A percentile compares a stretch with the other conserved stretches of the same genome.
These are phyloP conservation scores for Fringilla coelebs DNA, from an alignment of 2,797 vertebrate genomes.

Conservation along the genomic window DNA sequence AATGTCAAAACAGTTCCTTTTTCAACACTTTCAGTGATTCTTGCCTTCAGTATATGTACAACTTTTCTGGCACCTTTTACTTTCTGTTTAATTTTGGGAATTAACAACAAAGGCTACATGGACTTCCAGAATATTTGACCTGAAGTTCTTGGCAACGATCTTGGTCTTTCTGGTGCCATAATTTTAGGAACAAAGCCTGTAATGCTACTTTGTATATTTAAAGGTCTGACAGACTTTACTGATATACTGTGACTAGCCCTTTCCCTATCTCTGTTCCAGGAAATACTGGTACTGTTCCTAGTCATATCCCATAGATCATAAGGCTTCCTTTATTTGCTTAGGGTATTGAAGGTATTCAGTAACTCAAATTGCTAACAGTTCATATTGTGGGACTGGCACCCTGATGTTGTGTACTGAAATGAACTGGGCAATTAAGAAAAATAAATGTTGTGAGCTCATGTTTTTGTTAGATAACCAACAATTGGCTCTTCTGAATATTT, in stretches of 20 bases:
- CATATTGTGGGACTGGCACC: background rate
- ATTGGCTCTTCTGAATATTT: background rate
- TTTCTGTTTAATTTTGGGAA: background rate
- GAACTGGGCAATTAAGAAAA: background rate
- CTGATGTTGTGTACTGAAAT: background rate
- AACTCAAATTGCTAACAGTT: background rate
- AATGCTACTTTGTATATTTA: background rate
- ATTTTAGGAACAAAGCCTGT: background rate
- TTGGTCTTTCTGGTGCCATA: background rate
- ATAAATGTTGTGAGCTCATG: background rate
- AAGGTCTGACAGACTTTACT: background rate
- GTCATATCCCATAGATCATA: background rate
- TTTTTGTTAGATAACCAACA: background rate
- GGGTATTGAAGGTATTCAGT: background rate
- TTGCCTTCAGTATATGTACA: background rate
- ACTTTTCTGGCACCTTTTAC: background rate
- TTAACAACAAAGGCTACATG: background rate
- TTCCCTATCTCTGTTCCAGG: background rate
- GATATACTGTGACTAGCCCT: background rate
- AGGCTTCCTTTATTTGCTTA: background rate
- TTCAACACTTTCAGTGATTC: background rate
- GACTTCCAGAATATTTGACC: background rate
- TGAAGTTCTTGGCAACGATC: background rate
- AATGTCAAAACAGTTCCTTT: background rate
- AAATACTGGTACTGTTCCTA: background rate